Base-by-base conservation (phyloP, 1,140 invertebrate species). In the Pseudomyrmex flavicornis region DNA sequence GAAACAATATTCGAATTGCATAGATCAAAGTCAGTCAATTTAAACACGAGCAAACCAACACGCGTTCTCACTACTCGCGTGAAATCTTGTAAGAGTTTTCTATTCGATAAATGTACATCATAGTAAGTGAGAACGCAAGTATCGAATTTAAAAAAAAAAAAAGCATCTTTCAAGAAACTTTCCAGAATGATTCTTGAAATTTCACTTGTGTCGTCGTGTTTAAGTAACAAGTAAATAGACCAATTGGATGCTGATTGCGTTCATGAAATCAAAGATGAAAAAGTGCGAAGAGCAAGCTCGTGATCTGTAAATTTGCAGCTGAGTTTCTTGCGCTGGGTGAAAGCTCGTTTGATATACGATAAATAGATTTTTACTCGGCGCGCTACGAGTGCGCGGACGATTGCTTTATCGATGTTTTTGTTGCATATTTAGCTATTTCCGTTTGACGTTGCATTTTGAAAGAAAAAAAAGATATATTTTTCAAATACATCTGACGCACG, bases 341-440 rank as follows among this genome's bases (percentile, higher is more conserved):
- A 52, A 9, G 1, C 52, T 9, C 15, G n/a, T 26, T 26, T 22
- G 46, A 46, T 58, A 17, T 66, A 13, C n/a, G 44, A 20, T 59
- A 59, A 80, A 79, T 15, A 4, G 10, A 69, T 15, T 7, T 79
- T 79, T 26, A 79, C 35, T 46, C n/a, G 54, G 3, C 26, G 26
- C 26, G 35, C 0, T 17, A 15, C 26, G 15, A 59, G 50, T 0
- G 13, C 17, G 26, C 22, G 12, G 54, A 62, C 20, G 12, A 26
- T 70, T 20, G 35, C 15, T 68, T 70, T 76, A n/a, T 59, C 54
- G 15, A 80, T 70, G 59, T 59, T 59, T 80, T 10, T 15, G 9
- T 70, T 59, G 20, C 44, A 48, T 58, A 80, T 80, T 70, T 80
- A 5, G 20, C 2, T 58, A 79, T 58, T 68, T 79, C 20, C 26